Evolutionary conservation across 2,888 invertebrate species (phyloP), one percentile per base, ranked within the genome.

Genomic region (Platerodrilus igneus): DNA sequence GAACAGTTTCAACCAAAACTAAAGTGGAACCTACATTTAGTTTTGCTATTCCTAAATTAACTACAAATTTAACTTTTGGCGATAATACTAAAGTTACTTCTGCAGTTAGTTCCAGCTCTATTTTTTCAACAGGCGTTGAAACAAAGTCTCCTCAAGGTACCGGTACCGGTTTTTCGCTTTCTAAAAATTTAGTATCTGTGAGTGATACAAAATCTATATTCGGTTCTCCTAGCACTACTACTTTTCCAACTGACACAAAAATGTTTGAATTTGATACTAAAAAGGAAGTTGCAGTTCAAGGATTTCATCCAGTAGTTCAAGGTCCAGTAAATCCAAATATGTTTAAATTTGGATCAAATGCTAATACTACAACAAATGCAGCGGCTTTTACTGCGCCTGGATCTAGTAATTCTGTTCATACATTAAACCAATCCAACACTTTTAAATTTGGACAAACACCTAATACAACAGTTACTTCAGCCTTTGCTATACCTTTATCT

Each of bases 201-300:
- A n/a, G n/a, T n/a, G n/a, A n/a, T n/a, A n/a, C n/a, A n/a, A n/a
- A n/a, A n/a, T n/a, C n/a, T n/a, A n/a, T n/a, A n/a, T n/a, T n/a
- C n/a, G n/a, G n/a, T n/a, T n/a, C 34, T 14, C 14, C 17, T 10
- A 23, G 14, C 4, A n/a, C 26, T 17, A 25, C 20, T 14, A 26
- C 13, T 8, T 41, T 41, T 37, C 36, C 31, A 14, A 20, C 29
- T 28, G n/a, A 33, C 4, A 16, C 5, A 13, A 15, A n/a, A n/a
- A 25, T 9, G 6, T n/a, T n/a, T 25, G 25, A n/a, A 6, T 25
- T 25, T 10, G 25, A 9, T n/a, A 9, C 33, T 16, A 7, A 4
- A 19, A 26, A 13, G 10, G n/a, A n/a, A n/a, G n/a, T n/a, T n/a
- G n/a, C n/a, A n/a, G n/a, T n/a, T n/a, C n/a, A n/a, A n/a, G n/a